Base-by-base conservation (phyloP, 2,113 vertebrate genomes). In the Garra rufa region DNA sequence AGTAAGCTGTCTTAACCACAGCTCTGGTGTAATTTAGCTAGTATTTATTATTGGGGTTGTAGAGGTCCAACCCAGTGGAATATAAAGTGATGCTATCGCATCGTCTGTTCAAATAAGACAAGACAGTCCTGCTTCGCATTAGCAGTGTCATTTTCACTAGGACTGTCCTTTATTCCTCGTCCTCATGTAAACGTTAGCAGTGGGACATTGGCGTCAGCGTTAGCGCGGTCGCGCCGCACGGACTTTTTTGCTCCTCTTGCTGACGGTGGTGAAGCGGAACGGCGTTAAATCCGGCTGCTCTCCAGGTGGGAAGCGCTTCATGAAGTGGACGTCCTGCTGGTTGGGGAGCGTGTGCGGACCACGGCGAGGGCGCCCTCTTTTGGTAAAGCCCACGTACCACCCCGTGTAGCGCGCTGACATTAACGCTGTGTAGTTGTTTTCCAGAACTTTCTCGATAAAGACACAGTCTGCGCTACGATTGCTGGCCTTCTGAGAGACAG, bases 341-440 rank as follows among this genome's bases (percentile, higher is more conserved):
- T 94, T 95, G 82, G 94, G 93, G 28, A 94, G 91, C 0, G 94
- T 95, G 83, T 93, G 90, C 1, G 92, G 92, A 28, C 95, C 95
- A 1, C 93, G 93, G 73, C 94, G 94, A 85, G 95, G 94, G 30
- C 93, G 93, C 6, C 94, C 95, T 84, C 91, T 90, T 88, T 95
- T 94, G 71, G 93, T 96, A 86, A 96, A 96, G 83, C 95, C 95
- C 83, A 96, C 94, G 43, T 95, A 96, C 94, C 95, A 96, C 88
- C 90, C 95, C 11, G 91, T 82, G 85, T 95, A 93, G 83, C 94
- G 92, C 0, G 95, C 95, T 2, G 95, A 95, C 94, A 95, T 93
- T 86, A 96, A 89, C 59, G 95, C 95, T 13, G 94, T 96, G 92
- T 95, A 96, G 92, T 95, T 93, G 90, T 96, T 96, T 92, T 96